Percentiles rank a stretch among this genome's conserved stretches.
phyloP scores from a whole-genome alignment of 2,888 invertebrate species.

The Polietes domitor region DNA sequence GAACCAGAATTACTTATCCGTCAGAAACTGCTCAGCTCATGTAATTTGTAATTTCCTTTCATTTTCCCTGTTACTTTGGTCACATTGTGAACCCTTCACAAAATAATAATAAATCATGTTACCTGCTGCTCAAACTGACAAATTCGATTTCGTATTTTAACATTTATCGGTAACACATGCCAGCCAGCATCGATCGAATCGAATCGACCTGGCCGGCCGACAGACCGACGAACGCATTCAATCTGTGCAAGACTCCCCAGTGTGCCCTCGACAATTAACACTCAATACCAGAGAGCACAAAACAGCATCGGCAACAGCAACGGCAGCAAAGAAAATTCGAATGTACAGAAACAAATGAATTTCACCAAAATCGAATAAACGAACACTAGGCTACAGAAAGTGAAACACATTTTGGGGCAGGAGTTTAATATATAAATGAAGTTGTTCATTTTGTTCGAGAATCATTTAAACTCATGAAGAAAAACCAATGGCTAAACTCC shows the following conservation, averaged over 20 bases:
- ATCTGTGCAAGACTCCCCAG: conserved; percentile 57
- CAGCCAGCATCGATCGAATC: not conserved
- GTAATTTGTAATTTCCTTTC: conserved; percentile 6
- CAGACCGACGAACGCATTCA: not conserved
- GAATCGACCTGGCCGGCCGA: not conserved
- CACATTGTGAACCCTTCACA: conserved; percentile 5
- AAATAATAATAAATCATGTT: conserved; percentile 31
- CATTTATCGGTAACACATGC: conserved; percentile 24
- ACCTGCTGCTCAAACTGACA: conserved; percentile 41
- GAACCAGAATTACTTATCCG: no score
- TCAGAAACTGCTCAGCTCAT: not conserved
- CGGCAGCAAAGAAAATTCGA: not conserved
- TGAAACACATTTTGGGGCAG: no score
- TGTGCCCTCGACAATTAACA: conserved; percentile 65
- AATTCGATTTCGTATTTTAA: conserved; percentile 30
- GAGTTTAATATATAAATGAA: no score
- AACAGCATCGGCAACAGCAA: conserved; percentile 13
- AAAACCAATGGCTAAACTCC: no score
- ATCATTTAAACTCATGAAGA: no score
- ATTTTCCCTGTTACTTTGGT: not conserved
- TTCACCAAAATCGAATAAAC: conserved; percentile 1
- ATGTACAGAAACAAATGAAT: not conserved
- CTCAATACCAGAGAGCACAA: conserved; percentile 44
- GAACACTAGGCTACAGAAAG: not conserved
- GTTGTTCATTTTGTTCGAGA: no score